Conservation (phyloP, 2,888 invertebrate genomes). For the Notodonta dromedarius region DNA sequence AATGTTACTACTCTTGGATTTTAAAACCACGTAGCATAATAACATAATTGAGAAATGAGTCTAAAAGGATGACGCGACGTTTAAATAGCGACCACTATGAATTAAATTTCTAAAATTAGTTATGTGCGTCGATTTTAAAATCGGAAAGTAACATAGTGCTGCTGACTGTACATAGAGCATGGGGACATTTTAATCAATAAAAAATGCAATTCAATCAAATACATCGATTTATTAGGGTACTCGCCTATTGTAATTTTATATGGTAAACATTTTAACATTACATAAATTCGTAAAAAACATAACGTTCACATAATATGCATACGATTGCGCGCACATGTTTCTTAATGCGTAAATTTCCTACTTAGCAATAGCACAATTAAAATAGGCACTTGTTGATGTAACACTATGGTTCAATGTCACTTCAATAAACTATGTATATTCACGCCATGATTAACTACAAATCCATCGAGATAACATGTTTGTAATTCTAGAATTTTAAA, state of each 20-base stretch:
- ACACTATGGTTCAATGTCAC: background rate
- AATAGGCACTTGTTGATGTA: background rate
- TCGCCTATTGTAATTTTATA: background rate
- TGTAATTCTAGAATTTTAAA: slow-evolving; percentile 6
- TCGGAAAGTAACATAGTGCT: too few relatives aligned
- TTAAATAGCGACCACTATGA: too few relatives aligned
- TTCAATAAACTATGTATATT: slow-evolving; percentile 4
- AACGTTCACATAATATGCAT: background rate
- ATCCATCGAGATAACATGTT: slow-evolving; percentile 1
- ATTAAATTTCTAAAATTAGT: too few relatives aligned
- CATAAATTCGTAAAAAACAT: background rate
- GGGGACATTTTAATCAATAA: background rate
- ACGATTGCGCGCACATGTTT: too few relatives aligned
- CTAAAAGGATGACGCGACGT: too few relatives aligned
- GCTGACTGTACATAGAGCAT: too few relatives aligned
- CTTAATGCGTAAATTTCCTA: too few relatives aligned
- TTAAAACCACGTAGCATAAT: too few relatives aligned
- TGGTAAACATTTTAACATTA: background rate
- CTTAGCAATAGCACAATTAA: too few relatives aligned
- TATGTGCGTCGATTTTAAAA: too few relatives aligned
- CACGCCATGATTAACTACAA: background rate
- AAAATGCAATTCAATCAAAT: background rate
- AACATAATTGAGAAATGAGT: too few relatives aligned
- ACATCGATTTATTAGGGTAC: background rate
- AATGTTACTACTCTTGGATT: too few relatives aligned